These are phyloP conservation scores for Diadema setosum DNA, from an alignment of 35 echinoderm and acorn worm species.

Conservation along the genomic window DNA sequence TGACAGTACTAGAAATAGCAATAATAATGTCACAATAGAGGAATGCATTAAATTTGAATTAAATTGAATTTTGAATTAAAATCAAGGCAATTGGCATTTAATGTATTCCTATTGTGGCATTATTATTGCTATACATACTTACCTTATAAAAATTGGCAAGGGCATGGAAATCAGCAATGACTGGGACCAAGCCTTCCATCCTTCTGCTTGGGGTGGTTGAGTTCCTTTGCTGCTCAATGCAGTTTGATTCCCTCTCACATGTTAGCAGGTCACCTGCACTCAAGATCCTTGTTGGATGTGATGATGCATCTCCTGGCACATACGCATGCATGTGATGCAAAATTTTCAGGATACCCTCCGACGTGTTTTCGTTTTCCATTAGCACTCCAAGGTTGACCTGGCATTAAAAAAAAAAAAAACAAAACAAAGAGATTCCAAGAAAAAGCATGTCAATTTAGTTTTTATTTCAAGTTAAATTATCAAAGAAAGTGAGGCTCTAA, in stretches of 20 bases:
- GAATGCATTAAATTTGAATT: too few relatives aligned
- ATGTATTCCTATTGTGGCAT: too few relatives aligned
- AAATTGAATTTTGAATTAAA: too few relatives aligned
- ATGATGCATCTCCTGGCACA: slow-evolving; percentile 19
- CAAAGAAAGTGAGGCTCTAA: too few relatives aligned
- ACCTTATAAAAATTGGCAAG: slow-evolving; percentile 59
- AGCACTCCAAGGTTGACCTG: slow-evolving; percentile 62
- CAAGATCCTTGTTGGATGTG: neutral
- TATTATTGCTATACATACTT: neutral
- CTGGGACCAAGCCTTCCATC: slow-evolving; percentile 40
- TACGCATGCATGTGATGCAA: slow-evolving; percentile 27
- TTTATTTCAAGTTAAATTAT: too few relatives aligned
- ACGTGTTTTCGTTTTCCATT: slow-evolving; percentile 68
- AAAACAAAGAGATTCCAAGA: neutral
- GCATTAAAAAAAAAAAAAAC: neutral
- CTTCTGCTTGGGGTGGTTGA: neutral
- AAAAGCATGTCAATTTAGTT: too few relatives aligned
- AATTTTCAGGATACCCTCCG: slow-evolving; percentile 40
- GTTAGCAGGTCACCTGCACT: slow-evolving; percentile 51
- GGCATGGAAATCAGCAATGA: slow-evolving; percentile 67
- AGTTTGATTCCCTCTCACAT: slow-evolving; percentile 31
- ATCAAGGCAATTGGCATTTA: too few relatives aligned
- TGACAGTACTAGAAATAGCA: too few relatives aligned
- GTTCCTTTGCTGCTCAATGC: slow-evolving; percentile 29
- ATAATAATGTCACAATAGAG: too few relatives aligned